Conservation (phyloP, 2,797 vertebrate species). For the Distichodus sexfasciatus region DNA sequence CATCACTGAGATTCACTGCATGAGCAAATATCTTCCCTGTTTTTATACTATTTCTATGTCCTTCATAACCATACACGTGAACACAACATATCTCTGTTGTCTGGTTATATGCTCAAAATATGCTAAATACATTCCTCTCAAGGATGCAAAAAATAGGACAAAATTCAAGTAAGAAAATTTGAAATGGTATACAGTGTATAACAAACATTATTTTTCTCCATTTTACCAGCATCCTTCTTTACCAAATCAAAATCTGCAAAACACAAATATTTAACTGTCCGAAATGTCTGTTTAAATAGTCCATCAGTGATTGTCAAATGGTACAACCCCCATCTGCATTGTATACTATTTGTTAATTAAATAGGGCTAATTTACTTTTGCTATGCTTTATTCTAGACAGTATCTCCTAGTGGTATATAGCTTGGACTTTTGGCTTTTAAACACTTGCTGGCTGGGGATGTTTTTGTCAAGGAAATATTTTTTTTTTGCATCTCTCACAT, state of each 20-base stretch:
- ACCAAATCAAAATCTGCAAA: conserved; percentile 5
- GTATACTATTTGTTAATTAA: not conserved
- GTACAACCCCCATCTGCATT: conserved; percentile 8
- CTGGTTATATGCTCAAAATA: too few species aligned
- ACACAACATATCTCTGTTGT: too few species aligned
- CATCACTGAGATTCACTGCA: conserved; percentile 34
- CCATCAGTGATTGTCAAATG: not conserved
- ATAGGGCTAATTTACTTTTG: not conserved
- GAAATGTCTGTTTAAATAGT: not conserved
- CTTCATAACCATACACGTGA: not conserved
- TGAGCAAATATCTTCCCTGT: not conserved
- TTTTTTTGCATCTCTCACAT: too few species aligned
- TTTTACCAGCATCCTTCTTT: not conserved
- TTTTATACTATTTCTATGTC: conserved; percentile 4
- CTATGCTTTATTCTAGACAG: too few species aligned
- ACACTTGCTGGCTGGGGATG: too few species aligned
- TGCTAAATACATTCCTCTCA: too few species aligned
- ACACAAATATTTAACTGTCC: not conserved
- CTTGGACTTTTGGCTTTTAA: too few species aligned
- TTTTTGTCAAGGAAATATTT: too few species aligned
- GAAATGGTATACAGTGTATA: too few species aligned
- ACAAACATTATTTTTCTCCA: not conserved
- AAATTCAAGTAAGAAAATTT: too few species aligned
- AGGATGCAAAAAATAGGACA: too few species aligned
- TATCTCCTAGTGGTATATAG: too few species aligned